Conservation (phyloP, 2,113 vertebrate species). For the Psammodynastes pulverulentus region DNA sequence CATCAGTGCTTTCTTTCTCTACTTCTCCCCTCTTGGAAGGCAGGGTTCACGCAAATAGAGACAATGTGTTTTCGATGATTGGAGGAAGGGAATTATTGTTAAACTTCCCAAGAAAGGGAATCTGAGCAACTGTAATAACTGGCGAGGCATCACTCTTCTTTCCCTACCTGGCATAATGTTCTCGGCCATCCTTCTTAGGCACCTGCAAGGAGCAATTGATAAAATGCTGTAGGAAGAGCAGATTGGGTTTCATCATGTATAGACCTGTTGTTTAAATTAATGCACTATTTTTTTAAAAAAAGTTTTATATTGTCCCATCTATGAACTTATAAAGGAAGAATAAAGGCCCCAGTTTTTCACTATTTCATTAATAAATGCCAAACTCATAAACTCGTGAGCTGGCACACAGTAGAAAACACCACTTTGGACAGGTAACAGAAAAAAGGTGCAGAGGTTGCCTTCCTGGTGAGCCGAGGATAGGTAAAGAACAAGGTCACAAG, state of each 20-base stretch:
- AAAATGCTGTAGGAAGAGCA: not conserved
- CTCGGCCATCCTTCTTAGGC: not conserved
- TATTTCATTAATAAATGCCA: not conserved
- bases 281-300: not conserved
- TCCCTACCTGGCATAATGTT: not conserved
- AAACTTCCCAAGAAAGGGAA: not conserved
- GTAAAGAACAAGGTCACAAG: not conserved
- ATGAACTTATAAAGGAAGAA: not conserved
- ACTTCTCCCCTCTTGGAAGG: too few species aligned
- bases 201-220: not conserved
- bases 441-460: not conserved
- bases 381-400: not conserved
- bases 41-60: not conserved
- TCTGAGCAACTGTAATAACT: not conserved
- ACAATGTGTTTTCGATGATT: not conserved
- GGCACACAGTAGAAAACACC: not conserved
- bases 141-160: not conserved
- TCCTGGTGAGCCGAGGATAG: not conserved
- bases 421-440: not conserved
- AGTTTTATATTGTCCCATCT: not conserved
- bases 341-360: not conserved
- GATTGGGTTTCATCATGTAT: not conserved
- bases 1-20: not conserved
- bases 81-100: not conserved
- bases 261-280: not conserved